Evolutionary conservation across 2,113 vertebrate genomes (phyloP), one percentile per base, ranked within the genome.

Genomic region (Collichthys lucidus): DNA sequence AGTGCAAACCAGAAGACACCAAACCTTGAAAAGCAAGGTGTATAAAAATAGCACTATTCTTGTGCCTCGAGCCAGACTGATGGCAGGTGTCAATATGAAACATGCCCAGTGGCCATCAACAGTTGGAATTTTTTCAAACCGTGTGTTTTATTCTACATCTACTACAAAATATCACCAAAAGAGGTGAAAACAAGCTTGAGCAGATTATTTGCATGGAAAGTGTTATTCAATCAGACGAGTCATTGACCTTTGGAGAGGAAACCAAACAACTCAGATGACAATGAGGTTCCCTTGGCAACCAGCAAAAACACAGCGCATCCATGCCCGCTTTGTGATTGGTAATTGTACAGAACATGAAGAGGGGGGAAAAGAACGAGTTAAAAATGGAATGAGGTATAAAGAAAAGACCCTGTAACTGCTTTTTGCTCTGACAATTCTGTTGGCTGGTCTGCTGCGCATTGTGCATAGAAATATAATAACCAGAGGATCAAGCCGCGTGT

Each of bases 241-340:
- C 80, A 62, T 86, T 90, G 87, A 90, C 88, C 87, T 92, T 90
- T 92, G 29, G 53, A 55, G 70, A 79, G 74, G 65, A 84, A 86
- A 86, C 71, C 73, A 86, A 88, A 91, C 84, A 84, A 63, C 70
- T 74, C 1, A 0, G 79, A 87, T 77, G 64, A 85, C 77, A 80
- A 84, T 73, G 77, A 56, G 60, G 83, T 91, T 89, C 40, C 84
- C 85, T 4, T 89, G 70, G 89, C 61, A 89, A 90, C 90, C 70
- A 50, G 19, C 22, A 46, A 77, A 40, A 79, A 77, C 64, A 79
- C 68, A 83, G 80, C 84, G 76, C 44, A 1, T 40, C 61, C 44
- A 66, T 76, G 76, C 62, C 46, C 74, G 75, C 82, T 82, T 67
- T 75, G 67, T 84, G 83, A 88, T 90, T 89, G 84, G 72, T 69